A percentile compares a stretch with the other conserved stretches of the same genome.
Conservation (phyloP, 2,888 invertebrate species). For the Ceratothoa steindachneri region DNA sequence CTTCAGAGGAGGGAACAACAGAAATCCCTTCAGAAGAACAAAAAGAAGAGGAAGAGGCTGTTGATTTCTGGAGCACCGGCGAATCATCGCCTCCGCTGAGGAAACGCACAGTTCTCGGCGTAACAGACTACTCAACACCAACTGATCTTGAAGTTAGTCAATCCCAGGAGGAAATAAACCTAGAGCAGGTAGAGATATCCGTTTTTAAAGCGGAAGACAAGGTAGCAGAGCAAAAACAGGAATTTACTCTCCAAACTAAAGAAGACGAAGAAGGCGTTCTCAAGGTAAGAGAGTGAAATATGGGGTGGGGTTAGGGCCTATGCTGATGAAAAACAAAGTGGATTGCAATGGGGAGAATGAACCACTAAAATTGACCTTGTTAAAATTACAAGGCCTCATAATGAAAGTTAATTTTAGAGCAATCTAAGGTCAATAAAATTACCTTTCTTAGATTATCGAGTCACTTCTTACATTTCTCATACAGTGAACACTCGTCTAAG, state of each 20-base stretch:
- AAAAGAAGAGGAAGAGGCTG: slow-evolving; percentile 15
- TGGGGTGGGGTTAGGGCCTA: too few species aligned
- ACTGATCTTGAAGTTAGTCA: neutral
- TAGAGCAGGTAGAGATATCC: slow-evolving; percentile 27
- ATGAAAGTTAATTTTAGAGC: too few species aligned
- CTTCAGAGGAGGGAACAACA: neutral
- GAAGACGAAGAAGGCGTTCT: neutral
- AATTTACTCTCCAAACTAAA: neutral
- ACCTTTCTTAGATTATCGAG: too few species aligned
- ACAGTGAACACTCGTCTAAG: too few species aligned
- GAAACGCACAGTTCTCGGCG: neutral
- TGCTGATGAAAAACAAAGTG: too few species aligned
- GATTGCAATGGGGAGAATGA: too few species aligned
- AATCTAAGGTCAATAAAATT: too few species aligned
- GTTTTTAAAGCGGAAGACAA: neutral
- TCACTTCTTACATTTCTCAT: too few species aligned
- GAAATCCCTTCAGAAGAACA: neutral
- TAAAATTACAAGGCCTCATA: too few species aligned
- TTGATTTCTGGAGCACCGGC: slow-evolving; percentile 17
- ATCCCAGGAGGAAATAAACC: slow-evolving; percentile 1
- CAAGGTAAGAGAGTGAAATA: slow-evolving; percentile 2
- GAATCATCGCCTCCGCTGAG: slow-evolving; percentile 24
- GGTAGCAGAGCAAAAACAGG: slow-evolving; percentile 4
- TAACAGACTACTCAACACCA: neutral
- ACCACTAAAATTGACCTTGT: too few species aligned